phyloP scores from a whole-genome alignment of 1,140 invertebrate genomes.

The Magallana gigas region DNA sequence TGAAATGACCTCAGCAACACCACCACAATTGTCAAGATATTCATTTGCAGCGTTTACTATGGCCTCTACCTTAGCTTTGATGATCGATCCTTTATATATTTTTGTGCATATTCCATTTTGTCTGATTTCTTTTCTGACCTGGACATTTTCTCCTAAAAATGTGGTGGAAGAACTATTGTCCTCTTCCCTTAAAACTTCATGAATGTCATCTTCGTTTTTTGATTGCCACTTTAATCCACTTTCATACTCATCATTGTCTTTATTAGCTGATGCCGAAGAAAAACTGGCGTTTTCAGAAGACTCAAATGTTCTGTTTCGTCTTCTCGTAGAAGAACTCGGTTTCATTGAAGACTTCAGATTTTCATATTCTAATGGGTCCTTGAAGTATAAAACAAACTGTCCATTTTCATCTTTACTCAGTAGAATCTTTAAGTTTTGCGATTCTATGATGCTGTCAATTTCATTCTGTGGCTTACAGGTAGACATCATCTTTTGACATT shows the following conservation, averaged over 20 bases:
- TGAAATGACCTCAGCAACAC: constrained; percentile 60
- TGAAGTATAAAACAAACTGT: neutral
- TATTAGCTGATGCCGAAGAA: neutral
- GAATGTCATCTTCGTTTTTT: neutral
- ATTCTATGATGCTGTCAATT: neutral
- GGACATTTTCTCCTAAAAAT: neutral
- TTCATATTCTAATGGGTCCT: neutral
- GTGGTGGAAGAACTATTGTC: neutral
- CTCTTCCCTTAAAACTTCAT: too few relatives aligned
- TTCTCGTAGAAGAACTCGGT: neutral
- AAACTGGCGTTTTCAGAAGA: neutral
- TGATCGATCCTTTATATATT: constrained; percentile 82
- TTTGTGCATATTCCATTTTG: constrained; percentile 48
- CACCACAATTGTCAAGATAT: constrained; percentile 55
- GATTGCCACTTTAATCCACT: neutral
- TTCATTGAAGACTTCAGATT: neutral
- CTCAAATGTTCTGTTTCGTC: neutral
- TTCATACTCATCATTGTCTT: neutral
- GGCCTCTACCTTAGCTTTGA: constrained; percentile 46
- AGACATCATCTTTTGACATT: neutral
- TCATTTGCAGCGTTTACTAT: constrained; percentile 67
- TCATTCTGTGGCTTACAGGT: too few relatives aligned
- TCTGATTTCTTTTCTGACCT: neutral
- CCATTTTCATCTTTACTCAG: neutral
- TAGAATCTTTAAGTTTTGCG: neutral